Evolutionary conservation across 2,113 vertebrate genomes (phyloP), one percentile per base, ranked within the genome.

Genomic region (Piaya cayana): DNA sequence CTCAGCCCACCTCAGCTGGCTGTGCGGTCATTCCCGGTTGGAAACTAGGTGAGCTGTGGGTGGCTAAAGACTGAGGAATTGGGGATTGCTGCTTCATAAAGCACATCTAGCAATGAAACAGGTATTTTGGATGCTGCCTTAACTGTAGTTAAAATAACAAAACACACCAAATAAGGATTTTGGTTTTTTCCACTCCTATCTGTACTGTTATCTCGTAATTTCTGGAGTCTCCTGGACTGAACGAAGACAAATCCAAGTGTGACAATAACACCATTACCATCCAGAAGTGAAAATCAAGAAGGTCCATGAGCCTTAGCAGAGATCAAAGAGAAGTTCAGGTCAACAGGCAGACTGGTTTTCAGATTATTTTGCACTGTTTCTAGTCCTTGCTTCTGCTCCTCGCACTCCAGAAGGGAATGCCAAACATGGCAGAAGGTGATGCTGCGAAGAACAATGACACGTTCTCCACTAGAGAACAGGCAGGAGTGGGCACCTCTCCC

Each of bases 401-500:
- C 1, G 6, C 21, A 11, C 27, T 74, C 26, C 15, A 5, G 50
- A 27, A 65, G 25, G 55, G 55, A 45, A 21, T 1, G 8, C 8
- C 16, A 13, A 56, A 3, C 8, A 16, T 42, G 86, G 37, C 56
- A 12, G 69, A 21, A 39, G 34, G 29, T 23, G 30, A 8, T 19
- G 65, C 74, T 63, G 62, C 34, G 34, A 15, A 63, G 52, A 64
- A 2, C 62, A 17, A 6, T 2, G 23, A 42, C 27, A 4, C 2
- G 0, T 21, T 20, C 11, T 16, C 47, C n/a, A 56, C 49, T 49
- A 18, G 63, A 50, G n/a, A 39, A 39, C 22, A 47, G 79, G 74
- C 82, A 32, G 0, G 0, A 55, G 50, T 7, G 8, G 69, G 62
- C 1, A 0, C 15, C 25, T 53, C 25, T 53, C 5, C 0, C 18